Evolutionary conservation across 2,797 vertebrate species (phyloP).

Genomic region (Typhlichthys subterraneus): DNA sequence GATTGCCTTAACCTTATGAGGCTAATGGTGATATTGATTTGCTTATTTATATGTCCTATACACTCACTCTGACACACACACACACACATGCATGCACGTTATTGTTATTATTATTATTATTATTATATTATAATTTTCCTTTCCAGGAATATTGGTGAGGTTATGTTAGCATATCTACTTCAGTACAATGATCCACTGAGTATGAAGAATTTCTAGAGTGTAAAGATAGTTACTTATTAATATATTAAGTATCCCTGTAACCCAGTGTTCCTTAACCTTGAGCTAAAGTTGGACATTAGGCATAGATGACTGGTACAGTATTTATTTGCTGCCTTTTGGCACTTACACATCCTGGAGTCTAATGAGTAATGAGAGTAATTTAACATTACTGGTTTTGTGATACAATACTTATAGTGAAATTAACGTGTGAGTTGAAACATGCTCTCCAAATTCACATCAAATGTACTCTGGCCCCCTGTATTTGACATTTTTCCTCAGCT

Average conservation of each 20-base stretch:
- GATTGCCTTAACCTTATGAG: slow-evolving; percentile 57
- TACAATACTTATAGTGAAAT: too few relatives aligned
- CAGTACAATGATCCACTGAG: slow-evolving; percentile 35
- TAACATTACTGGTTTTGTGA: slow-evolving; percentile 14
- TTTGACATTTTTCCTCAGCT: too few relatives aligned
- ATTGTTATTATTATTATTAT: background rate
- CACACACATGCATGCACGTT: slow-evolving; percentile 1
- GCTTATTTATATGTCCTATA: slow-evolving; percentile 18
- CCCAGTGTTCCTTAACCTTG: slow-evolving; percentile 64
- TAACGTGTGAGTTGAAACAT: background rate
- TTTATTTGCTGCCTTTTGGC: too few relatives aligned
- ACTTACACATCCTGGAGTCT: too few relatives aligned
- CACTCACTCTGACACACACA: slow-evolving; percentile 2
- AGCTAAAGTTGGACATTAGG: slow-evolving; percentile 32
- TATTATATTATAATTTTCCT: slow-evolving; percentile 28
- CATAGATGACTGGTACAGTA: background rate
- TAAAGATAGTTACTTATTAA: slow-evolving; percentile 68
- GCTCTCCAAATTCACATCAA: slow-evolving; percentile 3
- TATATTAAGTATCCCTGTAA: slow-evolving; percentile 33
- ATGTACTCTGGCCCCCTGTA: background rate
- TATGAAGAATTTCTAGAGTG: slow-evolving; percentile 29
- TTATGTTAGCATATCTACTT: slow-evolving; percentile 32
- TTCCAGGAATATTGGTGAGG: slow-evolving; percentile 10
- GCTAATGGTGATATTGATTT: slow-evolving; percentile 60
- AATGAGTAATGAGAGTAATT: too few relatives aligned